phyloP scores from a whole-genome alignment of 2,113 vertebrate genomes.

The Microtus montanus region DNA sequence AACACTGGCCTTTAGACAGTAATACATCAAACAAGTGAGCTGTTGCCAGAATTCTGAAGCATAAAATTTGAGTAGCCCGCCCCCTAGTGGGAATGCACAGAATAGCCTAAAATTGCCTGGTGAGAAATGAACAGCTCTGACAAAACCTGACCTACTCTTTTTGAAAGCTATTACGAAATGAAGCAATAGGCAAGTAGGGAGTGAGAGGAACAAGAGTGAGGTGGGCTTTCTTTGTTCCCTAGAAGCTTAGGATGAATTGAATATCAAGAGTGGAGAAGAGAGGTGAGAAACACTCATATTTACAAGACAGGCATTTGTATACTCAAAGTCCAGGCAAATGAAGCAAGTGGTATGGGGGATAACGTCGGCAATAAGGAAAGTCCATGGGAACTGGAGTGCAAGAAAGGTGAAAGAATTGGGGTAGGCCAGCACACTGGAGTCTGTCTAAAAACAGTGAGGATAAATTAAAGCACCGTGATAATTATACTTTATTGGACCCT shows the following conservation, averaged over 20 bases:
- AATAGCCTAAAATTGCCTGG: constrained; percentile 27
- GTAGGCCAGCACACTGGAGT: background rate
- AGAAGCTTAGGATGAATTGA: background rate
- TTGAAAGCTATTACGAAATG: constrained; percentile 7
- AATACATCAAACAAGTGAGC: background rate
- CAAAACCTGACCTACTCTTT: background rate
- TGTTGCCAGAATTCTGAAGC: constrained; percentile 6
- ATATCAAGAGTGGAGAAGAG: background rate
- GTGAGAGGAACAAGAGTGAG: background rate
- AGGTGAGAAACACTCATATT: background rate
- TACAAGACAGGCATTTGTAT: fast-evolving
- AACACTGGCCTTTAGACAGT: background rate
- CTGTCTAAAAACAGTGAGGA: background rate
- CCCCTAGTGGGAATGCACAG: constrained; percentile 73
- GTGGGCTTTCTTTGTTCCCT: background rate
- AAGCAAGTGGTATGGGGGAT: background rate
- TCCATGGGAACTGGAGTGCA: background rate
- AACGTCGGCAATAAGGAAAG: background rate
- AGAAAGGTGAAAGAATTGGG: background rate
- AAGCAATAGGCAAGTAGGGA: background rate
- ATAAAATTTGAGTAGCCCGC: constrained; percentile 68
- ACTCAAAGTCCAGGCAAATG: background rate
- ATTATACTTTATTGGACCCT: background rate
- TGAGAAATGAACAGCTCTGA: background rate
- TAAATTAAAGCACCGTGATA: background rate